These are phyloP conservation scores for Dolichomitus sp. DNA, from an alignment of 2,888 invertebrate genomes.

Conservation along the genomic window DNA sequence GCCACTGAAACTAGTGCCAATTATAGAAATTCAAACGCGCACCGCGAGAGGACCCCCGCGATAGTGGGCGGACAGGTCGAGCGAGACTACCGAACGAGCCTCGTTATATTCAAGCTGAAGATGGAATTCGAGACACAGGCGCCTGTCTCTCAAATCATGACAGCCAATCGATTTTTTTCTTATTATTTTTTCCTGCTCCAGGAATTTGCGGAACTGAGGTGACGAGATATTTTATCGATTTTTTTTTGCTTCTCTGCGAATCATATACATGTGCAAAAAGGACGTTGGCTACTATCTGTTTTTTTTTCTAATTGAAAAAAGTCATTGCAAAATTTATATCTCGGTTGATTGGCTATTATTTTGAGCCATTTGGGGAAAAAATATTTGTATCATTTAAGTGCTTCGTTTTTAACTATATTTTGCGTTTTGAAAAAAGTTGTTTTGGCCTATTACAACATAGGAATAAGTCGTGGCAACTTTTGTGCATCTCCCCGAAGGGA, in stretches of 20 bases:
- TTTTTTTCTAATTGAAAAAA: background rate
- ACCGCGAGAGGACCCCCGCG: constrained; percentile 37
- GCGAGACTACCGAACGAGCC: constrained; percentile 51
- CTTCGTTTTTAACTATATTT: too few relatives aligned
- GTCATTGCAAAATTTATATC: background rate
- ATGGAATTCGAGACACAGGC: constrained; percentile 28
- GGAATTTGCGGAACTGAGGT: background rate
- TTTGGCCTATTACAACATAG: background rate
- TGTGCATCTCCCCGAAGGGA: background rate
- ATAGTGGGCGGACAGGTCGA: constrained; percentile 42
- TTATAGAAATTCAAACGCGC: constrained; percentile 83
- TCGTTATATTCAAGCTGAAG: constrained; percentile 70
- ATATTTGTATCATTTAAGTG: background rate
- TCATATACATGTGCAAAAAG: background rate
- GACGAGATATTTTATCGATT: background rate
- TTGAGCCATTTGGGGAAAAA: background rate
- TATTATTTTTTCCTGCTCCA: background rate
- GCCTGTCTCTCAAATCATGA: constrained; percentile 50
- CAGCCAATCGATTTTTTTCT: constrained; percentile 5
- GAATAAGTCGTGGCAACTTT: background rate
- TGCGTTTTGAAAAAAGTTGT: too few relatives aligned
- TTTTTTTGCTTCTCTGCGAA: background rate
- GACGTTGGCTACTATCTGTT: background rate
- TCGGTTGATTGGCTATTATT: background rate
- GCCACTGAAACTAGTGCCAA: constrained; percentile 82